Evolutionary conservation across 2,113 vertebrate genomes (phyloP), one percentile per base, ranked within the genome.

Genomic region (Apeltes quadracus): DNA sequence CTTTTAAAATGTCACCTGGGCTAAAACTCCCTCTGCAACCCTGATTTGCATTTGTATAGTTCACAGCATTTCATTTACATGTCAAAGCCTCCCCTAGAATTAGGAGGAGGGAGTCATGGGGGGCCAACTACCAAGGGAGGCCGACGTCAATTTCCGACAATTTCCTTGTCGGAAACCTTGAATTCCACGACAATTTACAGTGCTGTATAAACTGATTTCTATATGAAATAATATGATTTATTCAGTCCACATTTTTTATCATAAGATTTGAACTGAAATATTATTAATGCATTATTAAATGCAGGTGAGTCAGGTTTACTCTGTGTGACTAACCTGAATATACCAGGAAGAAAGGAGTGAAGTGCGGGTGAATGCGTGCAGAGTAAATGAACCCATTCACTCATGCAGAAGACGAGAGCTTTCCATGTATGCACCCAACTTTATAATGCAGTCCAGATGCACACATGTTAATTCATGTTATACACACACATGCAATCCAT

Each of bases 381-480:
- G 61, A 29, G 23, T 63, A 55, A 71, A 78, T 72, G 20, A 76
- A 72, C 44, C 59, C 34, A 67, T 53, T 44, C 1, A 62, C 70
- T 76, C 56, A 18, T 59, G 54, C 71, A 79, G 34, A 78, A 3
- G 20, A 38, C 39, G 0, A 16, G 16, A 50, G 44, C 18, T 18
- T n/a, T 44, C 69, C 34, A 15, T 67, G 46, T 46, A 53, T 29
- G 9, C 67, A 72, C 23, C 36, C 8, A 3, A 39, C 1, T 27
- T 2, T 3, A 66, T 15, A 18, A 6, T 23, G 14, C 25, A 27
- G 14, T 44, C 16, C 48, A 44, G 32, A 18, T 20, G 27, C 5
- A 12, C 14, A 36, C 46, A 23, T 51, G n/a, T 12, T 3, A 36
- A 48, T 72, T 11, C n/a, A 73, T 79, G 43, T 59, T 78, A 54